Percentiles rank a stretch among this genome's conserved stretches.
Evolutionary conservation across 2,113 vertebrate species (phyloP).

Genomic region (Tangachromis dhanisi): DNA sequence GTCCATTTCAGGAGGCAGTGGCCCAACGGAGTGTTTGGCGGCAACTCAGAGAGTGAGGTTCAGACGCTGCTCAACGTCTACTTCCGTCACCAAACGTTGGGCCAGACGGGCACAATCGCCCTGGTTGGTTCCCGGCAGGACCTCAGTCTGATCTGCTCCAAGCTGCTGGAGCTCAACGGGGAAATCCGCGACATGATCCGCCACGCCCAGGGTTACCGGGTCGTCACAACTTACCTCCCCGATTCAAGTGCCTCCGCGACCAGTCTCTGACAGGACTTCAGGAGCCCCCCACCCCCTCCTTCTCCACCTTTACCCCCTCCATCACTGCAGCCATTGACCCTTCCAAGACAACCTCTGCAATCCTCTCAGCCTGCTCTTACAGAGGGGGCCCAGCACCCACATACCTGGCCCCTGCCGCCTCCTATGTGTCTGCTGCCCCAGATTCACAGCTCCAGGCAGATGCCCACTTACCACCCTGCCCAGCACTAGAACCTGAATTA

Average conservation of each 20-base stretch:
- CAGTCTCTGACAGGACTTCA: slow-evolving; percentile 94
- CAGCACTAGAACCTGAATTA: neutral
- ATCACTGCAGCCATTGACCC: slow-evolving; percentile 11
- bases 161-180: slow-evolving; percentile 93
- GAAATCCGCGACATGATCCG: slow-evolving; percentile 98
- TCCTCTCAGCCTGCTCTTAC: neutral
- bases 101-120: slow-evolving; percentile 94
- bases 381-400: slow-evolving; percentile 31
- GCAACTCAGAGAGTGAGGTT: slow-evolving; percentile 89
- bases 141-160: slow-evolving; percentile 90
- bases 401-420: slow-evolving; percentile 48
- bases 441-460: slow-evolving; percentile 19
- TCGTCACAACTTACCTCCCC: slow-evolving; percentile 90
- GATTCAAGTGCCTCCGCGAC: slow-evolving; percentile 89
- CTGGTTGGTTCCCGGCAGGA: slow-evolving; percentile 96
- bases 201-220: slow-evolving; percentile 90
- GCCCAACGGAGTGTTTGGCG: slow-evolving; percentile 94
- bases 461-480: neutral
- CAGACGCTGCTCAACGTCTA: slow-evolving; percentile 97
- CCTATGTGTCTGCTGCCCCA: slow-evolving; percentile 33
- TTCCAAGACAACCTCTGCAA: neutral
- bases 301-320: slow-evolving; percentile 28
- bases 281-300: slow-evolving; percentile 56
- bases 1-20: slow-evolving; percentile 80
- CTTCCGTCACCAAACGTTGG: slow-evolving; percentile 96